Base-by-base conservation (phyloP, 2,888 invertebrate species). In the Rosalia funebris region DNA sequence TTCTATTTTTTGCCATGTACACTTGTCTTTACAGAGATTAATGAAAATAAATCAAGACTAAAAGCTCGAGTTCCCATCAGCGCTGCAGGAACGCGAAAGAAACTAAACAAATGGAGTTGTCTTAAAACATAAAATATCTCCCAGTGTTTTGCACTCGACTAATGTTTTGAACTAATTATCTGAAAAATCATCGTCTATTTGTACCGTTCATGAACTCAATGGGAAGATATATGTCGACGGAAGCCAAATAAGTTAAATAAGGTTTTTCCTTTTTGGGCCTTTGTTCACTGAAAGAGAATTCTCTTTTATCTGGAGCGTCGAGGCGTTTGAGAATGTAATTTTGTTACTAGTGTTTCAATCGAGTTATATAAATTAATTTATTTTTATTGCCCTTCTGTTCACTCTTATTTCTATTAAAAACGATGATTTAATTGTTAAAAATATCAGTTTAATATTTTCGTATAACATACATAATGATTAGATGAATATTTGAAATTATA, bases 281-380 rank as follows among this genome's bases (percentile, higher is more conserved):
- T 72, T 72, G 72, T 72, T 65, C 61, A 58, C 45, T 52, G 65
- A 69, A 69, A 70, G 61, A 57, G 55, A 63, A 11, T 44, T 25
- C 34, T 7, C 34, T 11, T 34, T 34, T 34, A 34, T 34, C 10
- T 34, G 34, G 11, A 11, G 11, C 7, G 5, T 7, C 11, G 2
- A 3, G 34, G 34, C 34, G 34, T 10, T 11, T 5, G 34, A 11
- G 11, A 34, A 34, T 34, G 5, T 34, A n/a, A 34, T 34, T 34
- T 11, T 34, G 34, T 5, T n/a, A 10, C 10, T 34, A 34, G 11
- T n/a, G 34, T 34, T 34, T 34, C 11, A 5, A 34, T 34, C 34
- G n/a, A n/a, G n/a, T n/a, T n/a, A n/a, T n/a, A n/a, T n/a, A n/a
- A n/a, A n/a, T n/a, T n/a, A n/a, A n/a, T n/a, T n/a, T n/a, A n/a